Base-by-base conservation (phyloP, 2,888 invertebrate species). In the Slavum lentiscoides region DNA sequence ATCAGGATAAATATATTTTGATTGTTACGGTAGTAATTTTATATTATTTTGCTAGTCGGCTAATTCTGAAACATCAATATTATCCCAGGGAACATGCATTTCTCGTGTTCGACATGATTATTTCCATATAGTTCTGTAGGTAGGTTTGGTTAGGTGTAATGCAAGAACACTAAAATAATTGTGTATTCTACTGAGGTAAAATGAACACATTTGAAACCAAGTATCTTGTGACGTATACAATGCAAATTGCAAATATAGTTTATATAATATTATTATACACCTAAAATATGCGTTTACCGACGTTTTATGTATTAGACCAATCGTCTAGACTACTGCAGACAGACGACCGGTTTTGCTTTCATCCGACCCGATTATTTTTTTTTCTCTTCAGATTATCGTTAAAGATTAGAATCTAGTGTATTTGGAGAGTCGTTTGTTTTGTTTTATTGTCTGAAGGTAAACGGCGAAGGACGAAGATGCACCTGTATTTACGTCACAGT, bases 311-410 rank as follows among this genome's bases (percentile, higher is more conserved):
- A 39, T 39, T 58, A 58, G 75, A 64, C 21, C 74, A 53, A 53
- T 64, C 53, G 74, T 74, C 64, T 74, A 67, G 69, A 70, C 77
- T 70, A 21, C 30, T 30, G 1, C 61, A 17, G 69, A 70, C 69
- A 39, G 69, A 53, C 53, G 77, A 77, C 77, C 77, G 69, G 77
- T 77, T 77, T 76, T 68, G 58, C 76, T 76, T 76, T 77, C 69
- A 17, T 77, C 37, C 69, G 69, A 77, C 69, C 68, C 49, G 69
- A 76, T 68, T 68, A 49, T 66, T 58, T n/a, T 58, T 19, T 59
- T 23, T 62, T 62, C 64, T 53, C 39, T 59, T 70, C 30, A 69
- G 37, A 70, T 70, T 62, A 11, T 30, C 43, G 30, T 76, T 55
- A 30, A 62, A 69, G 62, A 77, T 77, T 77, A 70, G 61, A 21